phyloP scores from a whole-genome alignment of 2,113 vertebrate genomes.

The Ophthalmolycus amberensis region DNA sequence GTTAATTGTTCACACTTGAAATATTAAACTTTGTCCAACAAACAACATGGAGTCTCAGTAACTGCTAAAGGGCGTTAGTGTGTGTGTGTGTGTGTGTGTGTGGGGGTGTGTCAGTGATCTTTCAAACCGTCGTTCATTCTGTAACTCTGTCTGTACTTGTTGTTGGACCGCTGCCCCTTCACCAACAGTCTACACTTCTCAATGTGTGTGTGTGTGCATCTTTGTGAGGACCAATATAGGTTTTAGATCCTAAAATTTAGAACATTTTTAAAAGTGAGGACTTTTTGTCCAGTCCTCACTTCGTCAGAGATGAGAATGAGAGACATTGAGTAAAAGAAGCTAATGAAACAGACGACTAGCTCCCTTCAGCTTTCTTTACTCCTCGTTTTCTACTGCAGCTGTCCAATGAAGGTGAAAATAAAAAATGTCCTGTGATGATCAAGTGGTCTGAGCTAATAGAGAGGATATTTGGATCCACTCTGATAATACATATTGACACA shows the following conservation, averaged over 20 bases:
- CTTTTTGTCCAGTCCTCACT: neutral
- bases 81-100: neutral
- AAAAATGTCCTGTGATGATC: too few relatives aligned
- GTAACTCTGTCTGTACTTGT: constrained; percentile 50
- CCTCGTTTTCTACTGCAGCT: too few relatives aligned
- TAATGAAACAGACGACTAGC: too few relatives aligned
- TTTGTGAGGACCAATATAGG: neutral
- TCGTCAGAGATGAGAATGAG: too few relatives aligned
- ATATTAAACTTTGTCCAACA: constrained; percentile 2
- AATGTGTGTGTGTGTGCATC: neutral
- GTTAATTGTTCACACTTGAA: neutral
- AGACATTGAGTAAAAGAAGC: too few relatives aligned
- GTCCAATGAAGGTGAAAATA: too few relatives aligned
- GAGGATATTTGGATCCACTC: too few relatives aligned
- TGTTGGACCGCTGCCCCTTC: constrained; percentile 17
- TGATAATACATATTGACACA: too few relatives aligned
- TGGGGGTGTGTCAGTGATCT: constrained; percentile 32
- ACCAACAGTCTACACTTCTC: constrained; percentile 4
- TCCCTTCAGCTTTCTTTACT: too few relatives aligned
- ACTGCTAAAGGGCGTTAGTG: neutral
- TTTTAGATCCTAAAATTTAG: neutral
- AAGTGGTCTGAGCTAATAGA: too few relatives aligned
- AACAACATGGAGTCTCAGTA: neutral
- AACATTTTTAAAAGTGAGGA: too few relatives aligned
- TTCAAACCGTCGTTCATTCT: constrained; percentile 13